Conservation (phyloP, 2,113 vertebrate genomes). For the Parotia lawesii region DNA sequence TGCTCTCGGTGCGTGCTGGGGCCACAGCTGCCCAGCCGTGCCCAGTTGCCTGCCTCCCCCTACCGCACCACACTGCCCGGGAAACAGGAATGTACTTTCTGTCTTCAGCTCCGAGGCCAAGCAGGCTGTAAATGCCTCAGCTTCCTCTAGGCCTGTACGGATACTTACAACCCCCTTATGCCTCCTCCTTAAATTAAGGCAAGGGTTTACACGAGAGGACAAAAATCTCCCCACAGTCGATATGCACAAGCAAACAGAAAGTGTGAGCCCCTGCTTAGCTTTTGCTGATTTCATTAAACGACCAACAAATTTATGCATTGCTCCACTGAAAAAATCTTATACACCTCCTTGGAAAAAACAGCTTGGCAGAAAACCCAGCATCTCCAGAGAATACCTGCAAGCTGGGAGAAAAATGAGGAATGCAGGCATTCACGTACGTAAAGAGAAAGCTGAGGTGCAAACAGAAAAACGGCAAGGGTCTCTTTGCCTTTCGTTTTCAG, state of each 20-base stretch:
- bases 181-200: not conserved
- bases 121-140: not conserved
- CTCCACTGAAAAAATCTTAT: not conserved
- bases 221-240: not conserved
- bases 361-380: not conserved
- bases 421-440: not conserved
- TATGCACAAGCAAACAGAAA: not conserved
- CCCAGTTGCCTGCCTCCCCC: not conserved
- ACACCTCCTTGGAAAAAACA: not conserved
- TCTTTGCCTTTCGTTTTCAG: not conserved
- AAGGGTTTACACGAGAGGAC: not conserved
- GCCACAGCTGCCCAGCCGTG: not conserved
- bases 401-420: not conserved
- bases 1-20: accelerated
- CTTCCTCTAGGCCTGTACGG: accelerated
- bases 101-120: not conserved
- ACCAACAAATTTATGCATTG: not conserved
- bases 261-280: not conserved
- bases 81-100: not conserved
- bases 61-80: accelerated
- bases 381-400: not conserved
- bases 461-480: not conserved
- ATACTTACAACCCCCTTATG: accelerated
- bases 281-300: not conserved
- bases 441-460: not conserved